These are phyloP conservation scores for Falco concolor DNA, from an alignment of 2,797 vertebrate species.

Conservation along the genomic window DNA sequence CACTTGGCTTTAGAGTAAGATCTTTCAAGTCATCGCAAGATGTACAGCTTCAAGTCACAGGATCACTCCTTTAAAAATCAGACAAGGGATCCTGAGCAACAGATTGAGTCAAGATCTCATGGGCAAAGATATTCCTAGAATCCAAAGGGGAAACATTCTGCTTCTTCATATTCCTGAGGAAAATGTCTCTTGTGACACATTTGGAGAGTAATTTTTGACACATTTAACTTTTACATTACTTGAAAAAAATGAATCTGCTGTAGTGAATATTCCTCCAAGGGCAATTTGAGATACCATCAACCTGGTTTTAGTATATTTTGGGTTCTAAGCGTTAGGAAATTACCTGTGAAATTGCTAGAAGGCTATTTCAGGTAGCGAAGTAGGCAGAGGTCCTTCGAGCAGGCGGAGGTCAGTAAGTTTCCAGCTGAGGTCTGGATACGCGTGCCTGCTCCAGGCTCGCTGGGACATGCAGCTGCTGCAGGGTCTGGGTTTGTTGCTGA, in stretches of 20 bases:
- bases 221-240: not conserved
- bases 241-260: not conserved
- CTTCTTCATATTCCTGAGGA: not conserved
- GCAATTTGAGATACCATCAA: not conserved
- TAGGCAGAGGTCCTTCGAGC: not conserved
- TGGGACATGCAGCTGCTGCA: not conserved
- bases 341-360: not conserved
- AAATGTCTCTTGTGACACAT: not conserved
- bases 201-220: not conserved
- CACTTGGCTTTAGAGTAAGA: not conserved
- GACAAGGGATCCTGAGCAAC: slow-evolving; percentile 14
- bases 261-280: not conserved
- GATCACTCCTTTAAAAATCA: slow-evolving; percentile 16
- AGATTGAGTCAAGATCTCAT: not conserved
- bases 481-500: not conserved
- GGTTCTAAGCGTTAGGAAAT: not conserved
- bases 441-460: not conserved
- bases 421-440: not conserved
- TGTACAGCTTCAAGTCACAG: slow-evolving; percentile 35
- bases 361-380: not conserved
- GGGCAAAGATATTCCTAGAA: slow-evolving; percentile 34
- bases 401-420: slow-evolving; percentile 6
- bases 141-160: not conserved
- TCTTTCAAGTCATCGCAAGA: slow-evolving; percentile 10
- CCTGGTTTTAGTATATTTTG: not conserved